Conservation (phyloP, 2,888 invertebrate species). For the Mycalesis mineus region DNA sequence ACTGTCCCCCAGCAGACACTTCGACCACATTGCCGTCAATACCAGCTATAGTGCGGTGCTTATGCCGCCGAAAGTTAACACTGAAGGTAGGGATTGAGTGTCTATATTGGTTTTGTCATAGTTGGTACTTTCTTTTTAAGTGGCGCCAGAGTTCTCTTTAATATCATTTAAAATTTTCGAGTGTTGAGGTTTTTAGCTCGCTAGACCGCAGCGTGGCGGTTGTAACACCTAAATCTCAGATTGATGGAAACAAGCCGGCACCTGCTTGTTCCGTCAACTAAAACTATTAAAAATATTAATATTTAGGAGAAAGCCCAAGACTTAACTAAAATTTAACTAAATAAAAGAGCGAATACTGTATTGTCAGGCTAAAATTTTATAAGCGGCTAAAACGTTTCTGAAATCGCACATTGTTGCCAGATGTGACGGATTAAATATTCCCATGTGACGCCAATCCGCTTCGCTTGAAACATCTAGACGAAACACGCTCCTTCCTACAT, state of each 20-base stretch:
- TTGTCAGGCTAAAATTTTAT: slow-evolving; percentile 10
- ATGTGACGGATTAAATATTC: slow-evolving; percentile 16
- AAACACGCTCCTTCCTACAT: slow-evolving; percentile 6
- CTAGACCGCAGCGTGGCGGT: no score
- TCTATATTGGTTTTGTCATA: no score
- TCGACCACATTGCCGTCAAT: slow-evolving; percentile 91
- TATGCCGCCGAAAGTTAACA: slow-evolving; percentile 88
- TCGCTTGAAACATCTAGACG: slow-evolving; percentile 13
- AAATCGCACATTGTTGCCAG: slow-evolving; percentile 12
- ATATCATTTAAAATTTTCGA: no score
- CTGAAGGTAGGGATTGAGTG: slow-evolving; percentile 73
- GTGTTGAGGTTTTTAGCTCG: no score
- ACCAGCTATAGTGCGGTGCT: slow-evolving; percentile 91
- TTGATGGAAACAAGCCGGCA: no score
- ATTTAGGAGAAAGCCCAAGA: no score
- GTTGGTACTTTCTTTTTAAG: no score
- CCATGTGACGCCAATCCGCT: slow-evolving; percentile 16
- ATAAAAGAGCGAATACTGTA: no score
- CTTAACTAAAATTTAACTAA: neutral
- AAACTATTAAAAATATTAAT: no score
- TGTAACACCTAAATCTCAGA: no score
- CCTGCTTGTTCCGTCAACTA: no score
- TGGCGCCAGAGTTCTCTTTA: no score
- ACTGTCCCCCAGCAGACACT: slow-evolving; percentile 87
- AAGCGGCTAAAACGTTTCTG: slow-evolving; percentile 13